Evolutionary conservation across 2,113 vertebrate species (phyloP).

Genomic region (Suricata suricatta): DNA sequence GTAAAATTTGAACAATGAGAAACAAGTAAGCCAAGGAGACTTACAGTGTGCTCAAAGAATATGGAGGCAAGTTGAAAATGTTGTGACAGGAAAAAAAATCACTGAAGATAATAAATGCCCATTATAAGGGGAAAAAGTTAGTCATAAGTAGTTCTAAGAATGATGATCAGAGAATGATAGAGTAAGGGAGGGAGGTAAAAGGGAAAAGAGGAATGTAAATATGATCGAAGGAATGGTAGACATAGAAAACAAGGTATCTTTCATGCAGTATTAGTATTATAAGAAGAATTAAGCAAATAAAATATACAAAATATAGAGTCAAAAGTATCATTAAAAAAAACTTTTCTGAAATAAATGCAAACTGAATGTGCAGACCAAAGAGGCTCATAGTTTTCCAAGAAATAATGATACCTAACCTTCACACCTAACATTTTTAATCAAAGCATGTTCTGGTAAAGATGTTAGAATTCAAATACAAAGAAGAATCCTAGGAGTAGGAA

Average conservation of each 20-base stretch:
- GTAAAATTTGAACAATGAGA: background rate
- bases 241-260: background rate
- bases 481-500: background rate
- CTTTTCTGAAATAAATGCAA: background rate
- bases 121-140: background rate
- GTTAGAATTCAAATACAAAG: slow-evolving; percentile 22
- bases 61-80: background rate
- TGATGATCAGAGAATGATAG: background rate
- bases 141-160: background rate
- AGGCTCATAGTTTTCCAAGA: background rate
- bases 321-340: background rate
- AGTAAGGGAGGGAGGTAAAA: background rate
- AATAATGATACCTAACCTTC: slow-evolving; percentile 2
- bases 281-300: background rate
- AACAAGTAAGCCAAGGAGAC: background rate
- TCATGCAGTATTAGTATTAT: background rate
- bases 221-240: background rate
- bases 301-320: background rate
- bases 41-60: background rate
- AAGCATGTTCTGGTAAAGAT: background rate
- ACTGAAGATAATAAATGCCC: background rate
- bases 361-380: background rate
- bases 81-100: background rate
- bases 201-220: background rate
- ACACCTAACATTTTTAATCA: slow-evolving; percentile 9